Base-by-base conservation (phyloP, 2,797 vertebrate genomes). In the Sebastes steindachneri region DNA sequence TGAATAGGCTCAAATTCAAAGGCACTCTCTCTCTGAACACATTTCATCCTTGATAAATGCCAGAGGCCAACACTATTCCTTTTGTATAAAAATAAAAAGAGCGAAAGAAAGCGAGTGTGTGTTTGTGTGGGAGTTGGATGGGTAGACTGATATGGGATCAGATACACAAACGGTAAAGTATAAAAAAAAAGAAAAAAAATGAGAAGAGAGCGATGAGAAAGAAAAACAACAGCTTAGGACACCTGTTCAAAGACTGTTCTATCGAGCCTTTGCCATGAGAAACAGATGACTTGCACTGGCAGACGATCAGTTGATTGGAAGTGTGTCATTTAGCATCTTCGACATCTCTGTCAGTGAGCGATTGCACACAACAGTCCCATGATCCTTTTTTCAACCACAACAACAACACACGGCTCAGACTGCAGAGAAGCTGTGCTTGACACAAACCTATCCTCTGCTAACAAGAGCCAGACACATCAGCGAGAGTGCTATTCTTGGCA, bases 401-500 rank as follows among this genome's bases (percentile, higher is more conserved):
- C 90, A 87, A 88, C 85, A 89, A 88, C 85, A 79, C 17, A 53
- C 15, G 15, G 79, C 68, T 81, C 75, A 26, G 91, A 73, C 86
- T 51, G 86, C 76, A 67, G 85, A 85, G 84, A 82, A 69, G 62
- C 85, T 58, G 86, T 67, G 85, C 83, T 86, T 86, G 88, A 93
- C 93, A 90, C 85, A 87, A 88, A 92, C 90, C 92, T 93, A 90
- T 95, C 92, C 84, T 76, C 58, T 3, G 63, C 85, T 91, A 95
- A 95, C 92, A 85, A 93, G 92, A 94, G 91, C 93, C 94, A 96
- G 93, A 87, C 93, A 83, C 92, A 91, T 92, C 88, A 89, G 88
- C 82, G 82, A 11, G 82, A 93, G 87, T 92, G 94, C 92, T 95
- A 84, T 93, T 96, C 89, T 95, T 96, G 94, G 94, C 95, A 92